Percentiles rank a stretch among this genome's conserved stretches.
Conservation (phyloP, 2,888 invertebrate genomes). For the Melipona bicolor region DNA sequence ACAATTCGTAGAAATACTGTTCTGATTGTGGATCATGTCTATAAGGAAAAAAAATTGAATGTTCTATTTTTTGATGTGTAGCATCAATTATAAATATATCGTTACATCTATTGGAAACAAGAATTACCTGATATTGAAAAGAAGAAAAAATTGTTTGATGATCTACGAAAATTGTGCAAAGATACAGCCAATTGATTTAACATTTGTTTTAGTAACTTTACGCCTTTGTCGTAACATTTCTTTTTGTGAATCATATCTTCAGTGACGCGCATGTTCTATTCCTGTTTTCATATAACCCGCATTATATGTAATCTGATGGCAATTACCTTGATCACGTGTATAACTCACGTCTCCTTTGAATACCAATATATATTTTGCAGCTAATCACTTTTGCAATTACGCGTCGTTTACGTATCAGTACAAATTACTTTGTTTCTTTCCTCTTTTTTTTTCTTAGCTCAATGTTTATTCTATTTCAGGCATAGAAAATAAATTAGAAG, state of each 20-base stretch:
- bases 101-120: too few species aligned
- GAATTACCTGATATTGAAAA: too few species aligned
- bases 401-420: too few species aligned
- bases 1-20: conserved; percentile 79
- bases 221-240: conserved; percentile 35
- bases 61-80: neutral
- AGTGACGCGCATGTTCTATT: conserved; percentile 54
- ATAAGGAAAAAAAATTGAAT: conserved; percentile 56
- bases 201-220: neutral
- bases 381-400: too few species aligned
- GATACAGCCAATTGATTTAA: neutral
- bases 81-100: too few species aligned
- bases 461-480: too few species aligned
- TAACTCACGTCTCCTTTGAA: conserved; percentile 35
- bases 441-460: too few species aligned
- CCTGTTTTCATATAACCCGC: conserved; percentile 51
- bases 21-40: conserved; percentile 80
- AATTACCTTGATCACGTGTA: conserved; percentile 52
- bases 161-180: neutral
- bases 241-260: conserved; percentile 44
- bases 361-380: neutral
- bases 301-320: conserved; percentile 42
- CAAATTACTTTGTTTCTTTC: too few species aligned
- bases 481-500: too few species aligned
- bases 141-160: neutral